Base-by-base conservation (phyloP, 2,888 invertebrate genomes). In the Galerucella calmariensis region DNA sequence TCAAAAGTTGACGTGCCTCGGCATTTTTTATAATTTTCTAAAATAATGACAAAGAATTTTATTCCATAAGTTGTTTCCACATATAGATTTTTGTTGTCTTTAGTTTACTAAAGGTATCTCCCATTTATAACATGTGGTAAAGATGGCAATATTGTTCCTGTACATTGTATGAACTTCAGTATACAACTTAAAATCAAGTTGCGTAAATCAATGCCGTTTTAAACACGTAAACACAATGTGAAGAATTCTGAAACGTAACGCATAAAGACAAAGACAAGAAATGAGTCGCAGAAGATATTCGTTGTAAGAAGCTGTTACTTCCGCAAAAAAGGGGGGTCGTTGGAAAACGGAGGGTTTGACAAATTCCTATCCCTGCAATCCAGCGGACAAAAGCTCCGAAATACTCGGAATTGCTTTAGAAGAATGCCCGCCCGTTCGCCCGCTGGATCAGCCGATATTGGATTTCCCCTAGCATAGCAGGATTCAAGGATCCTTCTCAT, bases 341-440 rank as follows among this genome's bases (percentile, higher is more conserved):
- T 56, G 69, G 65, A 69, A 41, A 70, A 76, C 58, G 69, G 70
- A 58, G 77, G 69, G 79, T 76, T 78, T 80, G 81, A 69, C 77
- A 81, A 82, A 86, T 86, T 86, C 86, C 84, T 84, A 78, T 82
- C 83, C 83, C 85, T 84, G 84, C 83, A 86, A 86, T 86, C 86
- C 85, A 83, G 83, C 84, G 84, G 85, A 85, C 85, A 84, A 84
- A 84, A 84, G 81, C 81, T 81, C 80, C 82, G 82, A 80, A 72
- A 72, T 72, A 66, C 66, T 72, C 66, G 48, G 72, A 73, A 83
- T 82, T 84, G 84, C 84, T 84, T 83, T 85, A 83, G 83, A 84
- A 85, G 86, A 86, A 86, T 86, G 84, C 83, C 82, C 82, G 63
- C 46, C 63, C 63, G 20, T 44, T 46, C 16, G 41, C 44, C 44